Base-by-base conservation (phyloP, 1,140 invertebrate species). In the Euborellia annulipes region DNA sequence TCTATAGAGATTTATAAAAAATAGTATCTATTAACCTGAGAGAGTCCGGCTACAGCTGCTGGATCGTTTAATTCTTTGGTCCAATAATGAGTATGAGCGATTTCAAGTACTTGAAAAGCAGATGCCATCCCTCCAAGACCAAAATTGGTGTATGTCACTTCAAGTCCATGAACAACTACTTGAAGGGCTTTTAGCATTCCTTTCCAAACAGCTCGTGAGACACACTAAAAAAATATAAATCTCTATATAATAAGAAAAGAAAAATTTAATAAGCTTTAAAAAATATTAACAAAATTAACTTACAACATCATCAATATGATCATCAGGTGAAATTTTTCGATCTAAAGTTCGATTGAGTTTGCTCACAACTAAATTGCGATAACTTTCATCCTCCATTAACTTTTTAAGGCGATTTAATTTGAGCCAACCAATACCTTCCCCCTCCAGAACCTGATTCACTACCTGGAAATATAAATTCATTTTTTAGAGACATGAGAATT, bases 11-110 rank as follows among this genome's bases (percentile, higher is more conserved):
- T n/a, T n/a, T n/a, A n/a, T n/a, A n/a, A n/a, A n/a, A n/a, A n/a
- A n/a, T n/a, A n/a, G n/a, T n/a, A n/a, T n/a, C n/a, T 21, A 18
- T 22, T 47, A 55, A 70, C 70, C 62, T 71, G 70, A n/a, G 71
- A 72, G 39, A 72, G 58, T 18, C 66, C 54, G 8, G 57, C 62
- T 38, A 52, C 70, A 38, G 45, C 50, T 23, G 39, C 52, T 32
- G 57, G 50, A 36, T 86, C 76, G 11, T 67, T 66, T 1, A 83
- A 59, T 58, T 95, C 91, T 59, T 88, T 86, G 41, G 82, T 84
- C 91, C 92, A 98, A 61, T 89, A 98, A 65, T 98, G 94, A 0
- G 94, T 98, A 63, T 98, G 93, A 2, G 92, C 88, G 58, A 98
- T 93, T 71, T 98, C 94, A 50, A 97, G 78, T 38, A 98, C 69